Percentiles rank a stretch among this genome's conserved stretches.
Conservation (phyloP, 1,140 invertebrate species). For the Tetramorium alpestre region DNA sequence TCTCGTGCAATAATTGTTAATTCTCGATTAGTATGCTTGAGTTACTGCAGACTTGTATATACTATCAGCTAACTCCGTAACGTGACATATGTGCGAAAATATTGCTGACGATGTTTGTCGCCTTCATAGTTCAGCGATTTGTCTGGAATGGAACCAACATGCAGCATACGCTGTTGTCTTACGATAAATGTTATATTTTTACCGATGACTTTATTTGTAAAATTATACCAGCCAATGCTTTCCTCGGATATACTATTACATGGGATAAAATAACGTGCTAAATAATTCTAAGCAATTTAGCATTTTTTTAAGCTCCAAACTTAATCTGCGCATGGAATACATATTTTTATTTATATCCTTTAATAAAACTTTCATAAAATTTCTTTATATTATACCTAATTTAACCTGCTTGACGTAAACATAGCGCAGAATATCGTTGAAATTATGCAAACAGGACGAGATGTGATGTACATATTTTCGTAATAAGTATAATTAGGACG, state of each 20-base stretch:
- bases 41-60: conserved; percentile 18
- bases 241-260: neutral
- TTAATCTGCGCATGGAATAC: neutral
- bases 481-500: neutral
- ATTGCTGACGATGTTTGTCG: conserved; percentile 47
- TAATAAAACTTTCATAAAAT: neutral
- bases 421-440: neutral
- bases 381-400: neutral
- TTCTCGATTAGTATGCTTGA: conserved; percentile 18
- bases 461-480: neutral
- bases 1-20: neutral
- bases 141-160: conserved; percentile 15
- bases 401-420: neutral
- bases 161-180: neutral
- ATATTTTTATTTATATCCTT: neutral
- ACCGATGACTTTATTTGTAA: neutral
- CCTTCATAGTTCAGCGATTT: conserved; percentile 53
- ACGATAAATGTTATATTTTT: conserved; percentile 15
- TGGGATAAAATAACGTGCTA: neutral
- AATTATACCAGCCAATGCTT: neutral
- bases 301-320: neutral
- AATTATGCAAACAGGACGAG: neutral
- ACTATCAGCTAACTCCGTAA: conserved; percentile 22
- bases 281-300: neutral
- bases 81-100: conserved; percentile 53